Percentiles rank a stretch among this genome's conserved stretches.
Evolutionary conservation across 2,888 invertebrate genomes (phyloP).

Genomic region (Belgica antarctica): DNA sequence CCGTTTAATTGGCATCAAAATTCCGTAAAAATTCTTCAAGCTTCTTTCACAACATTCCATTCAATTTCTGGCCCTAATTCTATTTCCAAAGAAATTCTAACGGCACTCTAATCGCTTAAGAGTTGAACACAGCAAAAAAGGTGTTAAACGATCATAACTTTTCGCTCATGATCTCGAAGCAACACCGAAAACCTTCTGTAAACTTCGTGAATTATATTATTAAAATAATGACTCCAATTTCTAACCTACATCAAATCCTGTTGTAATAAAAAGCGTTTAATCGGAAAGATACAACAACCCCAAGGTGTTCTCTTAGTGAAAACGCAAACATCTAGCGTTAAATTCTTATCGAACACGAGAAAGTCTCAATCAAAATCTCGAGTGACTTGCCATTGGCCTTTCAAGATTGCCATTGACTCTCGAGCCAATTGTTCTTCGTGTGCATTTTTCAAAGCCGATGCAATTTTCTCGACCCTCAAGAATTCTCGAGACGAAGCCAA

Average conservation of each 20-base stretch:
- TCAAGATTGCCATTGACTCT: constrained; percentile 15
- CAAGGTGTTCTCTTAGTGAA: too few relatives aligned
- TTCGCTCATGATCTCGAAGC: background rate
- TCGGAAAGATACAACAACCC: too few relatives aligned
- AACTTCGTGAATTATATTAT: background rate
- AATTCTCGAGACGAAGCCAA: background rate
- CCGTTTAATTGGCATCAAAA: too few relatives aligned
- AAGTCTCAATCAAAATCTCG: constrained; percentile 6
- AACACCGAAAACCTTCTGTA: background rate
- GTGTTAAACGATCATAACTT: constrained; percentile 8
- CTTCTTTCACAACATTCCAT: too few relatives aligned
- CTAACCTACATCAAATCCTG: background rate
- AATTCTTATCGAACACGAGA: constrained; percentile 9
- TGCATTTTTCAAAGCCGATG: constrained; percentile 4
- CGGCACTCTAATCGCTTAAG: too few relatives aligned
- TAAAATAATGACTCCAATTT: constrained; percentile 5
- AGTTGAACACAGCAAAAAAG: too few relatives aligned
- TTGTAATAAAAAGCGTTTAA: too few relatives aligned
- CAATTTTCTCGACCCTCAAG: background rate
- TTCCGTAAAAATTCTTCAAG: too few relatives aligned
- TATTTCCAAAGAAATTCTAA: too few relatives aligned
- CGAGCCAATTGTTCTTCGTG: constrained; percentile 4
- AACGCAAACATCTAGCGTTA: background rate
- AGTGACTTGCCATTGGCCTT: background rate
- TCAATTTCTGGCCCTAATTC: too few relatives aligned